These are phyloP conservation scores for Julus scandinavius DNA, from an alignment of 2,888 invertebrate genomes.

Conservation along the genomic window DNA sequence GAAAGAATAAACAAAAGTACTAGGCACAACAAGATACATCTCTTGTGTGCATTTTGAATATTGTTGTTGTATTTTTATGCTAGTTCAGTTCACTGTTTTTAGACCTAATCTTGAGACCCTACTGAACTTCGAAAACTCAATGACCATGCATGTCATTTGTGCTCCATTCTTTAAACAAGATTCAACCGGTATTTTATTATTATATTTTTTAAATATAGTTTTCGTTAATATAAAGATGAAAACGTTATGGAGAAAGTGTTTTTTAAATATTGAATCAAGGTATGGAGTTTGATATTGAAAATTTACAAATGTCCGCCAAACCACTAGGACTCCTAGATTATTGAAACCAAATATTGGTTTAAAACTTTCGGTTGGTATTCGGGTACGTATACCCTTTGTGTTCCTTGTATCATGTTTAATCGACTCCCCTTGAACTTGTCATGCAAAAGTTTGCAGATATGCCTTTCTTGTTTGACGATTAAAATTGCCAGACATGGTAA, in stretches of 20 bases:
- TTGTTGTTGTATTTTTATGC: neutral
- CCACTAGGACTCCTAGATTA: neutral
- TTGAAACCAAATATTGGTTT: neutral
- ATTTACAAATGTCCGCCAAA: neutral
- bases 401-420: neutral
- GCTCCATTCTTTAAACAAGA: too few species aligned
- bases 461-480: neutral
- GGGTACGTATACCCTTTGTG: neutral
- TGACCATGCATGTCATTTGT: neutral
- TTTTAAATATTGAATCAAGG: neutral
- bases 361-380: neutral
- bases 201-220: neutral
- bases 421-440: neutral
- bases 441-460: neutral
- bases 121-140: too few species aligned
- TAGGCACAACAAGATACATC: neutral
- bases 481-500: neutral
- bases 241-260: neutral
- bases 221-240: neutral
- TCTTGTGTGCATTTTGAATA: neutral
- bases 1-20: neutral
- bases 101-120: too few species aligned
- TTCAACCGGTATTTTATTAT: neutral
- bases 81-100: too few species aligned
- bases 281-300: neutral